Conservation (phyloP, 2,888 invertebrate species). For the Odontocerum albicorne region DNA sequence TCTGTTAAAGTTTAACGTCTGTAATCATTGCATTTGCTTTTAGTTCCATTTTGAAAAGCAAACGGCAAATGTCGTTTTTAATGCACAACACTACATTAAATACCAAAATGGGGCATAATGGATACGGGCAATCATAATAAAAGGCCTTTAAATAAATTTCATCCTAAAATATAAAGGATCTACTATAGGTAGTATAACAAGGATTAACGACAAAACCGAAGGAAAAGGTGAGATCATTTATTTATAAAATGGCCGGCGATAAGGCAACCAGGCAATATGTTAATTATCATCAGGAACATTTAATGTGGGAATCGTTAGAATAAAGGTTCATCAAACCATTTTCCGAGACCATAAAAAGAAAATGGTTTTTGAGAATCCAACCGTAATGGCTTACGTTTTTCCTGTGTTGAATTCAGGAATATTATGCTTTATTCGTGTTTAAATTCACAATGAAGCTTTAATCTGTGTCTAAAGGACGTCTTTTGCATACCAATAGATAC, state of each 20-base stretch:
- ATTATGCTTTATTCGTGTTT: conserved; percentile 13
- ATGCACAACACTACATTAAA: no score
- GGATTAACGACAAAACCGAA: conserved; percentile 14
- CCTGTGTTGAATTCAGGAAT: conserved; percentile 1
- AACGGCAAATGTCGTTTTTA: no score
- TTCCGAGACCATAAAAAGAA: conserved; percentile 25
- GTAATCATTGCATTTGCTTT: no score
- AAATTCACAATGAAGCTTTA: conserved; percentile 8
- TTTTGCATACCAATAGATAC: not conserved
- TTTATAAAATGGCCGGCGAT: conserved; percentile 26
- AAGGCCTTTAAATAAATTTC: conserved; percentile 18
- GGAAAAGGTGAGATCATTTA: conserved; percentile 23
- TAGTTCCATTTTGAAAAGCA: no score
- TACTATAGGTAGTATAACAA: conserved; percentile 1
- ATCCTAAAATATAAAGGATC: not conserved
- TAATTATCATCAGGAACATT: conserved; percentile 27
- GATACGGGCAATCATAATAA: conserved; percentile 19
- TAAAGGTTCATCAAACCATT: conserved; percentile 29
- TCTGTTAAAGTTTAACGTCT: no score
- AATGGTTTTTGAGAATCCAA: conserved; percentile 22
- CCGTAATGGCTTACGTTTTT: not conserved
- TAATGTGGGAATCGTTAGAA: conserved; percentile 21
- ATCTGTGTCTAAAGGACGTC: not conserved
- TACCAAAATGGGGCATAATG: no score
- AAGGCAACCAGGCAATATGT: conserved; percentile 25